A percentile compares a stretch with the other conserved stretches of the same genome.
Evolutionary conservation across 1,140 invertebrate genomes (phyloP).

Genomic region (Lasioglossum albipes): DNA sequence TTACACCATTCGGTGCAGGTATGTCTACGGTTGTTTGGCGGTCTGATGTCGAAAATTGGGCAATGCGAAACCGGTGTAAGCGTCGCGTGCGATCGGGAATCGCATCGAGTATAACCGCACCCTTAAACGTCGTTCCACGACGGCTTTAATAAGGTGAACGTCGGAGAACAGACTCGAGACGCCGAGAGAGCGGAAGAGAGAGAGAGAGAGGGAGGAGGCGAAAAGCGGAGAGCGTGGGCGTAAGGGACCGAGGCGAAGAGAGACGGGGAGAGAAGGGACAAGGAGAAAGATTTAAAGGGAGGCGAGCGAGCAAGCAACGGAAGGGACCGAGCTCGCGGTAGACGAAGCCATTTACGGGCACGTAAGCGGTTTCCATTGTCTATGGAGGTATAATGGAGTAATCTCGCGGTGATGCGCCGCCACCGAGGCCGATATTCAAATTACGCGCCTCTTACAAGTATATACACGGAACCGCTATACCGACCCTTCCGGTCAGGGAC

Average conservation of each 20-base stretch:
- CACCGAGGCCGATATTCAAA: constrained; percentile 77
- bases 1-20: too few species aligned
- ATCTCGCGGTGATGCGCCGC: constrained; percentile 79
- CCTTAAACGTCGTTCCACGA: background rate
- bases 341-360: constrained; percentile 78
- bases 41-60: too few species aligned
- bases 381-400: constrained; percentile 78
- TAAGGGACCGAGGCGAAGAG: background rate
- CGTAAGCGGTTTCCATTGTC: constrained; percentile 79
- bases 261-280: background rate
- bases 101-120: too few species aligned
- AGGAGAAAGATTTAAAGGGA: constrained; percentile 27
- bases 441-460: constrained; percentile 73
- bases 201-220: constrained; percentile 3
- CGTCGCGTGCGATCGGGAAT: too few species aligned
- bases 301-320: constrained; percentile 32
- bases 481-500: constrained; percentile 51
- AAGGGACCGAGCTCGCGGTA: constrained; percentile 50
- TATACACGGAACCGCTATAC: constrained; percentile 57
- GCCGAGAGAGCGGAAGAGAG: constrained; percentile 24
- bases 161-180: constrained; percentile 20
- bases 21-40: too few species aligned
- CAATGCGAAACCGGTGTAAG: too few species aligned
- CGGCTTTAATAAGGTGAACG: constrained; percentile 26
- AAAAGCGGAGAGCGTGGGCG: background rate